Evolutionary conservation across 2,113 vertebrate genomes (phyloP).

Genomic region (Paracanthobrama guichenoti): DNA sequence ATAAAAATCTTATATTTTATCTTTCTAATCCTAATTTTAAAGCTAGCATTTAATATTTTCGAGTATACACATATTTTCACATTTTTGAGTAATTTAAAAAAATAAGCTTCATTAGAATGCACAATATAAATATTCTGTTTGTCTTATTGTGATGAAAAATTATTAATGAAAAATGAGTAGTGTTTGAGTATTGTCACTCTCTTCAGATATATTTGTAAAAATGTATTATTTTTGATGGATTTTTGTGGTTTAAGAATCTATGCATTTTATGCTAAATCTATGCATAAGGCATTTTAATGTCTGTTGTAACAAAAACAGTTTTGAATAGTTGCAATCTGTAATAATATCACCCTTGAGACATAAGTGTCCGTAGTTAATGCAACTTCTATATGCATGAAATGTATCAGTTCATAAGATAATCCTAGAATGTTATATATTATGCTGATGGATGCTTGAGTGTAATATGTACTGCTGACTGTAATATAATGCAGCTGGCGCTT

Average conservation of each 20-base stretch:
- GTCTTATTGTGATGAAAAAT: not conserved
- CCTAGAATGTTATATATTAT: constrained; percentile 31
- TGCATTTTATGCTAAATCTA: not conserved
- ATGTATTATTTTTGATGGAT: no score
- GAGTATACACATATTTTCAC: no score
- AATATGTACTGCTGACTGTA: constrained; percentile 54
- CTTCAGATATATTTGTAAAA: not conserved
- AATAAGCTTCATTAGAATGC: no score
- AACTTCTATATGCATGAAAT: not conserved
- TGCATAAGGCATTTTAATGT: no score
- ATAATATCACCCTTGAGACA: not conserved
- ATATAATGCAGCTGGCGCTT: constrained; percentile 47
- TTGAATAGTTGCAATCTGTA: no score
- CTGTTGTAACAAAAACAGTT: no score
- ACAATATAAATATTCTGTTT: no score
- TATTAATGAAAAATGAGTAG: no score
- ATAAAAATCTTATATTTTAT: not conserved
- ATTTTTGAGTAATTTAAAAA: no score
- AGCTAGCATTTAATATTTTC: no score
- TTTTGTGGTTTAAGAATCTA: not conserved
- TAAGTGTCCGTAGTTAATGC: not conserved
- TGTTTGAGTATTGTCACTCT: not conserved
- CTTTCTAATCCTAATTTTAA: not conserved
- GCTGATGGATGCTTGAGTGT: constrained; percentile 47
- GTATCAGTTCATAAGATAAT: constrained; percentile 22